Conservation (phyloP, 2,113 vertebrate species). For the Agapornis roseicollis region DNA sequence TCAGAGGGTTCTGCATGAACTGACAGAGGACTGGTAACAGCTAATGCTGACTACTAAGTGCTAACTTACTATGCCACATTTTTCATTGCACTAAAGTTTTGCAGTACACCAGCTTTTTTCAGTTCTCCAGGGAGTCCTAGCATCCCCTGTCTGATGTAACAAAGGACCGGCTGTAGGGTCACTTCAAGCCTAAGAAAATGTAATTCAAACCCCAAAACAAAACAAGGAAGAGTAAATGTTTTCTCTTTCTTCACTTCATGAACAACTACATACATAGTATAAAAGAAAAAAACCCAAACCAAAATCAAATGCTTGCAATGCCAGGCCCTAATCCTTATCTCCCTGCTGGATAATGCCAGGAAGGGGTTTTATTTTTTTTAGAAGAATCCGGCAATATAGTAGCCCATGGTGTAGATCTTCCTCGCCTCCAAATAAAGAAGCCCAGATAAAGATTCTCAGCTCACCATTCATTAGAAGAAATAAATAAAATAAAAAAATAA, state of each 20-base stretch:
- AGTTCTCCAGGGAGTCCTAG: neutral
- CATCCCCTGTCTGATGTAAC: neutral
- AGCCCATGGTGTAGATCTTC: neutral
- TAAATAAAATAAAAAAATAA: neutral
- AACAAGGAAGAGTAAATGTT: neutral
- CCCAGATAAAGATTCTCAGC: neutral
- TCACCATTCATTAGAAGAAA: neutral
- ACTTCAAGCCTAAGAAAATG: neutral
- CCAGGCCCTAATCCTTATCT: neutral
- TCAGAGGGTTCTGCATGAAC: neutral
- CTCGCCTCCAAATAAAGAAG: neutral
- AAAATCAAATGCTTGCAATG: neutral
- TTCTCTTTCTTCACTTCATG: neutral
- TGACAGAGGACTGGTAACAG: neutral
- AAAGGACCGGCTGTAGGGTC: neutral
- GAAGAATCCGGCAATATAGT: neutral
- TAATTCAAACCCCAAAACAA: neutral
- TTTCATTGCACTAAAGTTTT: neutral
- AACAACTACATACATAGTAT: neutral
- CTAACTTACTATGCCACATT: neutral
- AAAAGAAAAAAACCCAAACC: neutral
- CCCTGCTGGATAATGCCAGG: neutral
- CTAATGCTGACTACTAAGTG: neutral
- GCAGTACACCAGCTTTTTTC: neutral
- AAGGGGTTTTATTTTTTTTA: neutral